Base-by-base conservation (phyloP, 1,140 invertebrate genomes). In the Pristionchus pacificus region DNA sequence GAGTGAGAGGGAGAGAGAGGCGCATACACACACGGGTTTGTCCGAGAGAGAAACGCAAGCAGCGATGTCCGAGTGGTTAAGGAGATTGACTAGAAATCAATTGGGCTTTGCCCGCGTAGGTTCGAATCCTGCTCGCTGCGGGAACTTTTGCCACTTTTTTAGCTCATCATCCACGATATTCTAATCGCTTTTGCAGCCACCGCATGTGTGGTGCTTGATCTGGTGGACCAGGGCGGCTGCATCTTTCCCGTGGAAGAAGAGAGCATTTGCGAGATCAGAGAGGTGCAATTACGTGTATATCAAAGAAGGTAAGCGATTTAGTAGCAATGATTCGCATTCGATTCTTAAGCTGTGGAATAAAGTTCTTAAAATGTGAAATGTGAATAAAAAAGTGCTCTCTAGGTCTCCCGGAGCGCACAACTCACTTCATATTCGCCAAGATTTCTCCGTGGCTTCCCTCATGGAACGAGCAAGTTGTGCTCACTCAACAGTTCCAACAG, bases 161-260 rank as follows among this genome's bases (percentile, higher is more conserved):
- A n/a, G n/a, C n/a, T n/a, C n/a, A n/a, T n/a, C n/a, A n/a, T n/a
- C n/a, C n/a, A n/a, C n/a, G n/a, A 49, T 19, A 49, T 49, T 19
- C 6, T 49, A 10, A 19, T 49, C 19, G 38, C 6, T 49, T 10
- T 79, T 38, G 32, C 69, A 28, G 38, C 65, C 19, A 76, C 28
- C 25, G 64, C 79, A 6, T 30, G 29, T 15, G 65, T 64, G 27
- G 75, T 72, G 2, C 64, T 77, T 24, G 76, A 77, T 27, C 76
- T 63, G 57, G 77, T 77, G 25, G 76, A 77, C 29, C 73, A 65
- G 55, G 76, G 76, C 14, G 75, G 76, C 1, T 77, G 38, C 57
- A 77, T 77, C 66, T 65, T 79, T 19, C 77, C 76, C 28, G 76
- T 62, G 13, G 72, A 78, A 66, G 77, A 77, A 59, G 62, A 79